Base-by-base conservation (phyloP, 2,797 vertebrate genomes). In the Echiichthys vipera region DNA sequence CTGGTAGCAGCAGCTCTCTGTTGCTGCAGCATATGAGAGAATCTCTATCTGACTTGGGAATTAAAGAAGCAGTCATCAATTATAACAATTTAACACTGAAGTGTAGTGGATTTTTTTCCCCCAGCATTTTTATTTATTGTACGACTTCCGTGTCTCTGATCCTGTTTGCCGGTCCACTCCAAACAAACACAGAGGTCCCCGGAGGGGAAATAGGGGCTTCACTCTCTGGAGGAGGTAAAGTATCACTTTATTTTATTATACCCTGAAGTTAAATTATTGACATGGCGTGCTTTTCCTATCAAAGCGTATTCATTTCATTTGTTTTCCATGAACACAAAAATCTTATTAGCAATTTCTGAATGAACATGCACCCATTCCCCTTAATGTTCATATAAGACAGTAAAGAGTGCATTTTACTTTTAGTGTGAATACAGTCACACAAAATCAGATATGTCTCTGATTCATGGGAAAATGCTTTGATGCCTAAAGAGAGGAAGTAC, bases 191-290 rank as follows among this genome's bases (percentile, higher is more conserved):
- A 67, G 71, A 76, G 29, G 77, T 65, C 53, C 7, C 18, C 62
- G 5, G 64, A 65, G 46, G 57, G 79, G 50, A 77, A 80, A 29
- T 61, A 37, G 30, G 22, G 39, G 39, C 59, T 73, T 34, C 32
- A 17, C 45, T 71, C 65, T 65, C 64, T 51, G 40, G 17, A 79
- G 43, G 55, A 88, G 89, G 89, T 91, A 90, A 56, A 65, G 74
- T 71, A 58, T 53, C 9, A 22, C 5, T 70, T 57, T n/a, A n/a
- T n/a, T n/a, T n/a, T 11, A 39, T 58, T 46, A 51, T 46, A 5
- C 17, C 55, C 15, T 49, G 8, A 30, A 14, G 30, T 43, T 20
- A 7, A 22, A 51, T 20, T 6, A 55, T 65, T n/a, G 0, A 22
- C 14, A 30, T 5, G 25, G 7, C 20, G 13, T 30, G 9, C 51